These are phyloP conservation scores for Notamacropus eugenii DNA, from an alignment of 2,797 vertebrate genomes.

Conservation along the genomic window DNA sequence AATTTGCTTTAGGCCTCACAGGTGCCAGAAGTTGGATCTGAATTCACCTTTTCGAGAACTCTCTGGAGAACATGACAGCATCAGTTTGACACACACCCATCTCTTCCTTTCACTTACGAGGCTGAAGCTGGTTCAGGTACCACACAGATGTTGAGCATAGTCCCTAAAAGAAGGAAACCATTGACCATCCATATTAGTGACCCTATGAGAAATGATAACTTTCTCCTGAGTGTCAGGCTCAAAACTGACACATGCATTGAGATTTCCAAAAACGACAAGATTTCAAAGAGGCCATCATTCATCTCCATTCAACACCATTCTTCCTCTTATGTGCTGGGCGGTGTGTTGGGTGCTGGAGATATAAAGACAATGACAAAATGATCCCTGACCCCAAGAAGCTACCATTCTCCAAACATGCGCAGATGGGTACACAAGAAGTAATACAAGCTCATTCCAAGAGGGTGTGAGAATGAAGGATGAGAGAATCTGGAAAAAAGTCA, in stretches of 20 bases:
- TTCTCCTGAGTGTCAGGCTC: constrained; percentile 17
- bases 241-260: neutral
- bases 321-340: neutral
- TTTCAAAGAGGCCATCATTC: neutral
- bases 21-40: too few relatives aligned
- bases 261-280: neutral
- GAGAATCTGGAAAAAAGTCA: neutral
- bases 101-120: neutral
- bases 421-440: neutral
- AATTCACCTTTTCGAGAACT: neutral
- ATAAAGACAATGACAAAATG: neutral
- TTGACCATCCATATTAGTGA: neutral
- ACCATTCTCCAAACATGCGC: neutral
- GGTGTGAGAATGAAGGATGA: neutral
- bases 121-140: neutral
- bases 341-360: neutral
- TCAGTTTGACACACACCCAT: neutral
- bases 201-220: neutral
- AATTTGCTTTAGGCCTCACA: too few relatives aligned
- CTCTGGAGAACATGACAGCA: neutral
- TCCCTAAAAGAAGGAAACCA: neutral
- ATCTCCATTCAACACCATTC: neutral
- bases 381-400: neutral
- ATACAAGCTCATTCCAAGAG: neutral
- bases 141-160: neutral